Conservation (phyloP, 2,113 vertebrate genomes). For the Dermatemys mawii region DNA sequence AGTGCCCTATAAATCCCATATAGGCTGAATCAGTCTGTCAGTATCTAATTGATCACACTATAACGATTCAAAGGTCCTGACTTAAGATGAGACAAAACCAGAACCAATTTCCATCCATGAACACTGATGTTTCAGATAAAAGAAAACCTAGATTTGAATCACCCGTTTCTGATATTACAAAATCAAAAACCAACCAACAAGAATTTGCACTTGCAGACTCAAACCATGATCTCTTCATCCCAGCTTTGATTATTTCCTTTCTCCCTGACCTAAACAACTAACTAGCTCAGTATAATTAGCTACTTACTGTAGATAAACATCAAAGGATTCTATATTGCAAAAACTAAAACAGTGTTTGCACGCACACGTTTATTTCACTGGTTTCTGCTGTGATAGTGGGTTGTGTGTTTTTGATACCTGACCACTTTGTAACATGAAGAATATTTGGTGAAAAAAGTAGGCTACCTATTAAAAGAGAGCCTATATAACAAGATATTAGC, state of each 20-base stretch:
- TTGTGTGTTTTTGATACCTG: background rate
- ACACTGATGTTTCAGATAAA: background rate
- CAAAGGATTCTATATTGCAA: background rate
- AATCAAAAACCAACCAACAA: background rate
- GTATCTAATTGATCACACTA: slow-evolving; percentile 1
- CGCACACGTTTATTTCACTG: background rate
- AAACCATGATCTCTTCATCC: background rate
- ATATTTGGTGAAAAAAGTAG: background rate
- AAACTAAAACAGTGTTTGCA: background rate
- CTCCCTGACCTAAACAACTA: background rate
- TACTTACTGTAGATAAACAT: slow-evolving; percentile 14
- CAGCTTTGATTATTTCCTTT: slow-evolving; percentile 10
- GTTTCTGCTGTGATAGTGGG: background rate
- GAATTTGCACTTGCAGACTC: background rate
- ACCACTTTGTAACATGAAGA: background rate
- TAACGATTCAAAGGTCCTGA: background rate
- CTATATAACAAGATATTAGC: background rate
- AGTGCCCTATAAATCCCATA: background rate
- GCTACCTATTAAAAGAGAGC: background rate
- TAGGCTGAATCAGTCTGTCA: background rate
- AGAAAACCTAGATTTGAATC: background rate
- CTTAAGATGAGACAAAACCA: background rate
- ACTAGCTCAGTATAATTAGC: slow-evolving; percentile 7
- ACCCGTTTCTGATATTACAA: background rate
- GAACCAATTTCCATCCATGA: background rate